phyloP scores from a whole-genome alignment of 1,140 invertebrate genomes.

The Panagrolaimus sp. region DNA sequence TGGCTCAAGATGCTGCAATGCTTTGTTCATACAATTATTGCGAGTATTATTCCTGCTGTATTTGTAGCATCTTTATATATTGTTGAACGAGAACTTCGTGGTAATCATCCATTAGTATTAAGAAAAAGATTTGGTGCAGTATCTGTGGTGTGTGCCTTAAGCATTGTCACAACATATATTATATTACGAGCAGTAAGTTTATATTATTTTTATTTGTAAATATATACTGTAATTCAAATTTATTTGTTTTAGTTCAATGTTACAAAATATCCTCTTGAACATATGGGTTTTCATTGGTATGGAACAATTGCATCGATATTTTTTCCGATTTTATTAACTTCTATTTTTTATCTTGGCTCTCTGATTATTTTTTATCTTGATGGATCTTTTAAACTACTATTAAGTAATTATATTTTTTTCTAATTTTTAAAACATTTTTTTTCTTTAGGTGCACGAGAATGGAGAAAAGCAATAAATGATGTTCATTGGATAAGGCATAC shows the following conservation, averaged over 20 bases:
- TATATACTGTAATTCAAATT: neutral
- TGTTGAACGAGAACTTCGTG: neutral
- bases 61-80: neutral
- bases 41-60: neutral
- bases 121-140: neutral
- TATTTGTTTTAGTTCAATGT: neutral
- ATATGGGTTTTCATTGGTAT: constrained; percentile 5
- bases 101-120: neutral
- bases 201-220: no score
- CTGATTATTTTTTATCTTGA: constrained; percentile 1
- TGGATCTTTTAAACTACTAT: neutral
- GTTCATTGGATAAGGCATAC: neutral
- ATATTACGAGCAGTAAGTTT: neutral
- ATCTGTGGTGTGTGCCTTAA: neutral
- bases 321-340: neutral
- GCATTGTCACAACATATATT: neutral
- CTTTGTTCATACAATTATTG: neutral
- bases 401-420: neutral
- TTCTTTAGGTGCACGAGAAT: neutral
- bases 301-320: neutral
- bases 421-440: neutral
- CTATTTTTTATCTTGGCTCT: neutral
- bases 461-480: neutral
- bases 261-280: neutral
- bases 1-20: neutral